phyloP scores from a whole-genome alignment of 2,113 vertebrate genomes.

The Diadophis punctatus region DNA sequence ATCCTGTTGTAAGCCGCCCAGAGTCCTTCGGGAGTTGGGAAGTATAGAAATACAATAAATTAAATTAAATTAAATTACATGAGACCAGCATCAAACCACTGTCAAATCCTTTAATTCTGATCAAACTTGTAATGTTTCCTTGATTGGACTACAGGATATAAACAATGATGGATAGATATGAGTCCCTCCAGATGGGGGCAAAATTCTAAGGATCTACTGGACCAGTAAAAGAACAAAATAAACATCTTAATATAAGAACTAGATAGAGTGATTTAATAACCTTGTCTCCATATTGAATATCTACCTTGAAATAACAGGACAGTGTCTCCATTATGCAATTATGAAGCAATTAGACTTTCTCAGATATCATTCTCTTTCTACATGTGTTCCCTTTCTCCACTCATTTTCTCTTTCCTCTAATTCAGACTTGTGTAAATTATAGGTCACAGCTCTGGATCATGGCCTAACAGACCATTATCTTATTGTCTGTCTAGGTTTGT shows the following conservation, averaged over 20 bases:
- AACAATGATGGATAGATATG: neutral
- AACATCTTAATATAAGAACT: neutral
- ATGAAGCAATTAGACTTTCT: neutral
- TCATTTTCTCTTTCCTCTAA: neutral
- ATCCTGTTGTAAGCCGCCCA: no score
- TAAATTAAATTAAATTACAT: no score
- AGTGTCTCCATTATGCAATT: neutral
- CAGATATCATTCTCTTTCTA: neutral
- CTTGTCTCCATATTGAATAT: neutral
- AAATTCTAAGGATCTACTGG: neutral
- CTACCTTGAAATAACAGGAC: neutral
- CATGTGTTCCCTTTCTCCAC: neutral
- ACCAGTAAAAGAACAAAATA: neutral
- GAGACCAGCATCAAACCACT: neutral
- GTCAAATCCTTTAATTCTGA: neutral
- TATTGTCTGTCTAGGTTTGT: neutral
- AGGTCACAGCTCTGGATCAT: neutral
- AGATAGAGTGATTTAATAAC: neutral
- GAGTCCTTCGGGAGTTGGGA: no score
- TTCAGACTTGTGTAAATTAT: neutral
- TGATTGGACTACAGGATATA: neutral
- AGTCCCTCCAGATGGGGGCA: neutral
- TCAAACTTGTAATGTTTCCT: neutral
- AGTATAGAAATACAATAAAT: no score
- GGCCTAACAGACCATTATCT: neutral